Evolutionary conservation across 2,113 vertebrate species (phyloP).

Genomic region (Rhabdornis inornatus): DNA sequence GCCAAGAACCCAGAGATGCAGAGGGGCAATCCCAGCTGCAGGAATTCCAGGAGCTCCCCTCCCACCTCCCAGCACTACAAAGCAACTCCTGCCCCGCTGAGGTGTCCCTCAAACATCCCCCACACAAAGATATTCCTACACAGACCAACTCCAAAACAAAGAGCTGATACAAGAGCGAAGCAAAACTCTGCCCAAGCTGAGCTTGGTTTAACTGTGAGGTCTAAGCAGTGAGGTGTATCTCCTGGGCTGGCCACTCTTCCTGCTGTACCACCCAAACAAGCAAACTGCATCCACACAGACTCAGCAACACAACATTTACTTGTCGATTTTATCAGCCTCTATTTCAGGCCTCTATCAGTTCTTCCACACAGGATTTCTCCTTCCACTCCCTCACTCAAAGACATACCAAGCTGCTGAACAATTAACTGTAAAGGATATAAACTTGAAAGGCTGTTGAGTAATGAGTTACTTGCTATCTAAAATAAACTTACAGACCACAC

Average conservation of each 20-base stretch:
- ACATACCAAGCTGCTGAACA: not conserved
- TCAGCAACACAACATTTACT: not conserved
- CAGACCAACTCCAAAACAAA: not conserved
- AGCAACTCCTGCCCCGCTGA: not conserved
- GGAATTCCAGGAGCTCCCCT: not conserved
- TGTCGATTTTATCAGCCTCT: not conserved
- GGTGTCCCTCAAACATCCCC: not conserved
- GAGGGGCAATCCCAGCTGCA: not conserved
- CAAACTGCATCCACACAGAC: not conserved
- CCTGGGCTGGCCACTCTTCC: not conserved
- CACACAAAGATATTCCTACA: not conserved
- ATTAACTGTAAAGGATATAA: not conserved
- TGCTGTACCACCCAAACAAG: not conserved
- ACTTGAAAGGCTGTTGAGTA: not conserved
- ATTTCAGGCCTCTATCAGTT: not conserved
- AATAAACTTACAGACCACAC: not conserved
- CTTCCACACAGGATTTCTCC: not conserved
- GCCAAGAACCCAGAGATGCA: not conserved
- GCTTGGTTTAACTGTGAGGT: not conserved
- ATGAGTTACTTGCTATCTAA: not conserved
- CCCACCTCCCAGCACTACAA: not conserved
- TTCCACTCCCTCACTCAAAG: not conserved
- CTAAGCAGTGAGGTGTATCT: not conserved
- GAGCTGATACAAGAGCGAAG: not conserved
- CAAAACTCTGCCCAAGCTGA: not conserved